These are phyloP conservation scores for Acronicta psi DNA, from an alignment of 2,888 invertebrate genomes.

Conservation along the genomic window DNA sequence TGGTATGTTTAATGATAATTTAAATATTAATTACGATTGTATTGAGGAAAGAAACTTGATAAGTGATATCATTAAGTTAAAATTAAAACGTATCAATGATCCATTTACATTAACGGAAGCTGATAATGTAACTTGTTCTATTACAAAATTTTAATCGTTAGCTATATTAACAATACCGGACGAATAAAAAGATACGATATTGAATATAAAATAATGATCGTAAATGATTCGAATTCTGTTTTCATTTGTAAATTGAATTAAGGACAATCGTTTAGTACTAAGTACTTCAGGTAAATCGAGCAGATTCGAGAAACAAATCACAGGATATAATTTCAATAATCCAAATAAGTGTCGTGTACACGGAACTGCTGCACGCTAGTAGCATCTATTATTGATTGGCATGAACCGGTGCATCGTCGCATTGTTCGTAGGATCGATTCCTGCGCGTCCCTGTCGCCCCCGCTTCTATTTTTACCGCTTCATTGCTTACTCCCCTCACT, in stretches of 20 bases:
- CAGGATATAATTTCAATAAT: constrained; percentile 39
- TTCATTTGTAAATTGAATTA: background rate
- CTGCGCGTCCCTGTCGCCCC: constrained; percentile 80
- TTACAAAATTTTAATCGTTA: constrained; percentile 16
- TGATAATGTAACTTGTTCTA: constrained; percentile 37
- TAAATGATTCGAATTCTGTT: no score
- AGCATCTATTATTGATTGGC: constrained; percentile 83
- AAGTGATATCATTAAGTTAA: background rate
- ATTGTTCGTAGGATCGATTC: constrained; percentile 84
- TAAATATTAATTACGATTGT: constrained; percentile 1
- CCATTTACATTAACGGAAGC: constrained; percentile 31
- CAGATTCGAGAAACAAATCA: constrained; percentile 20
- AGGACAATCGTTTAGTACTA: constrained; percentile 5
- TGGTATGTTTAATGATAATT: constrained; percentile 4
- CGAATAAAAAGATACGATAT: constrained; percentile 4
- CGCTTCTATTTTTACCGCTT: constrained; percentile 88
- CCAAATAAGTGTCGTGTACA: constrained; percentile 30
- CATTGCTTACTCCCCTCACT: constrained; percentile 87
- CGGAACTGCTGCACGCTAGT: constrained; percentile 51
- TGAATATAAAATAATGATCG: background rate
- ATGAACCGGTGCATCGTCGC: constrained; percentile 76
- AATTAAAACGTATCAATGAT: constrained; percentile 21
- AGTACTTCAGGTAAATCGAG: constrained; percentile 1
- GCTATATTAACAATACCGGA: constrained; percentile 6
- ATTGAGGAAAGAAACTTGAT: constrained; percentile 4